Base-by-base conservation (phyloP, 2,888 invertebrate species). In the Eupithecia subumbrata region DNA sequence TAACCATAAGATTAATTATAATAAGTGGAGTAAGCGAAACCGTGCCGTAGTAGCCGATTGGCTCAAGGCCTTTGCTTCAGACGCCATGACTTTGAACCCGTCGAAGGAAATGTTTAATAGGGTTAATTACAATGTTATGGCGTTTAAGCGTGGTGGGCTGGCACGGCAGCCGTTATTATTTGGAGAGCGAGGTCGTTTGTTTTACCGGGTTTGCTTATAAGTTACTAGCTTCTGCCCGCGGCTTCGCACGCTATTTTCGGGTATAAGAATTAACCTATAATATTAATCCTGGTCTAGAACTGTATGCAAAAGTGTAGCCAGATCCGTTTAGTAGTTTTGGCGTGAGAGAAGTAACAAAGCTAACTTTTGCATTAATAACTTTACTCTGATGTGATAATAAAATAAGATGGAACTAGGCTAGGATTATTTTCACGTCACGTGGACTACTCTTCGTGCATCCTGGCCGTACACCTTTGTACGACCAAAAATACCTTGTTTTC, bases 11-110 rank as follows among this genome's bases (percentile, higher is more conserved):
- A 12, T 64, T 30, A 14, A 34, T 25, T 16, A 63, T 8, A 63
- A 45, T 34, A 45, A 64, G 63, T 18, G 25, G 22, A 12, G 34
- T 18, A 14, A 25, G 18, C 25, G 30, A 18, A 52, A 68, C 71
- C 60, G 71, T 71, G 52, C 52, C 52, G 71, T 70, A 70, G 76
- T 76, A 37, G 34, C 45, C 70, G 71, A 66, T 71, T 45, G 71
- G 76, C 66, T 71, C 76, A 76, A 69, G 76, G 74, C 71, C 70
- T 40, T 64, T 40, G 48, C 66, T 56, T 71, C 43, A 71, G 63
- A 43, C 45, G 69, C 52, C 69, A 63, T 72, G 75, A 75, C 73
- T 76, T 76, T 76, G 74, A 12, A 76, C 69, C 69, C 56, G 73
- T 71, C 69, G 70, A 70, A 60, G 66, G 43, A 72, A 68, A 71